A percentile compares a stretch with the other conserved stretches of the same genome.
Evolutionary conservation across 2,797 vertebrate genomes (phyloP).

Genomic region (Choloepus didactylus): DNA sequence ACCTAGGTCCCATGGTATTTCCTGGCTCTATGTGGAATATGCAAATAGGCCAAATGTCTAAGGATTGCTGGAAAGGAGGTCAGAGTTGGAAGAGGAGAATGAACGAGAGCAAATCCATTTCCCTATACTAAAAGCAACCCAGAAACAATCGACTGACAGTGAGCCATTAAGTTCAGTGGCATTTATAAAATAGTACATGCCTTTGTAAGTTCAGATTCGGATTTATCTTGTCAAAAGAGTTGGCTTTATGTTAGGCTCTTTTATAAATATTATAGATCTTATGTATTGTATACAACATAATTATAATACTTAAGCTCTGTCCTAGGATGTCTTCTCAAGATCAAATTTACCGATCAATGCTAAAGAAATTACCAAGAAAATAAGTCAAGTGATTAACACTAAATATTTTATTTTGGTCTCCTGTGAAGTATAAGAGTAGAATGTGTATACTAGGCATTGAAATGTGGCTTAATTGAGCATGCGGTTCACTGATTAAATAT

Average conservation of each 20-base stretch:
- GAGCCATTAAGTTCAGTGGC: neutral
- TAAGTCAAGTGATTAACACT: neutral
- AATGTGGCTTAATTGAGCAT: conserved; percentile 38
- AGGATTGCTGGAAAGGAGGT: neutral
- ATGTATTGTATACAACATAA: neutral
- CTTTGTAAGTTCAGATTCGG: neutral
- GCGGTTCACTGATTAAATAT: neutral
- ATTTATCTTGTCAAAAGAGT: neutral
- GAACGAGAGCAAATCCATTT: neutral
- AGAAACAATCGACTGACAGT: neutral
- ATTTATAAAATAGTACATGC: neutral
- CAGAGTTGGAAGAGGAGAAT: neutral
- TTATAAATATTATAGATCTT: neutral
- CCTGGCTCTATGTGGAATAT: neutral
- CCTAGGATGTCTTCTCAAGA: neutral
- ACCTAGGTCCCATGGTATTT: neutral
- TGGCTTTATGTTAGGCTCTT: neutral
- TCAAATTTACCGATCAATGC: neutral
- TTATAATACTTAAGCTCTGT: neutral
- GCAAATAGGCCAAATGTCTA: conserved; percentile 23
- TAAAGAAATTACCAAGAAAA: conserved; percentile 3
- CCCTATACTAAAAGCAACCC: neutral
- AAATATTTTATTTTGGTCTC: neutral
- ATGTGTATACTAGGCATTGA: conserved; percentile 5
- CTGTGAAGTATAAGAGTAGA: neutral